Base-by-base conservation (phyloP, 2,797 vertebrate species). In the Choloepus didactylus region DNA sequence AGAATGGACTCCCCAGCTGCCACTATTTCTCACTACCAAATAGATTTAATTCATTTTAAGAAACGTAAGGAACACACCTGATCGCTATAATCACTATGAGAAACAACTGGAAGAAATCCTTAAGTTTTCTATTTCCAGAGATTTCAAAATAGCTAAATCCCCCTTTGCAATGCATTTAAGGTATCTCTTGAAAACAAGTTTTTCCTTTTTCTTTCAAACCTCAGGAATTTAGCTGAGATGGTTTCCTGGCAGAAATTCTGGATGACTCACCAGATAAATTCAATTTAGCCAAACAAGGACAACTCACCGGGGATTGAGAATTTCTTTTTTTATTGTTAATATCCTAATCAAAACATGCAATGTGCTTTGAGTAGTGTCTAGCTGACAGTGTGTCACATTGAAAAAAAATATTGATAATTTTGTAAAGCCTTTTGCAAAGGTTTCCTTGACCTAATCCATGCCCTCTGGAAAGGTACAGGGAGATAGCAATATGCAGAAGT, bases 241-340 rank as follows among this genome's bases (percentile, higher is more conserved):
- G 41, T 76, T 97, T 97, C 81, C 89, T 75, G 7, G 93, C 73
- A 73, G 10, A 95, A 93, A 64, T 81, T 93, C 54, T 76, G 75
- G 77, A 64, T 5, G 75, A 77, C 35, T 87, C 51, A 69, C 66
- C 92, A 84, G 41, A 77, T 46, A 87, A 60, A 73, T 62, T 62
- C 84, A 54, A 9, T 60, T 51, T 95, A 90, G 23, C 15, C 29
- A 62, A 89, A 85, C 44, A 77, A 15, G 87, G 38, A 21, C 38
- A 90, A n/a, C 31, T 41, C 27, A 35, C 25, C 5, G 7, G 56
- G 76, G 70, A 54, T 4, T 9, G 60, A 93, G 7, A 3, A 15
- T 72, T 72, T 0, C 16, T 91, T 95, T 87, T 44, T 84, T 88
- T 21, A 5, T 9, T 94, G 89, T 94, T 88, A 0, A 38, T 93